phyloP scores from a whole-genome alignment of 1,140 invertebrate species.

The Drosophila eugracilis region DNA sequence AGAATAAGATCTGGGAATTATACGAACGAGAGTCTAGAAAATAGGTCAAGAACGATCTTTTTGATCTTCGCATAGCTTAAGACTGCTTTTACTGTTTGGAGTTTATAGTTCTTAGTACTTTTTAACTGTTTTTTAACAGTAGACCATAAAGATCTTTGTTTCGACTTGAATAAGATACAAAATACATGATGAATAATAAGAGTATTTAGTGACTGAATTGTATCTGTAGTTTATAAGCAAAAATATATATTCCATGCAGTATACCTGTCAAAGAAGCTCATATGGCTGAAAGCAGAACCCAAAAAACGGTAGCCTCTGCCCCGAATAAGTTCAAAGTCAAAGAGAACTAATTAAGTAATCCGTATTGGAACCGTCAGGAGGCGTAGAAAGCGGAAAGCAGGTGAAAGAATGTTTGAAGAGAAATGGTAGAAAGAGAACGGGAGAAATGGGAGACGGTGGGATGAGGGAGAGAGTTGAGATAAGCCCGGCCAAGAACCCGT shows the following conservation, averaged over 20 bases:
- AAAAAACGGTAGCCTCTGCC: not conserved
- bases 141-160: not conserved
- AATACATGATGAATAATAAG: not conserved
- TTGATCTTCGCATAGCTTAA: not conserved
- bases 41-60: not conserved
- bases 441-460: conserved; percentile 23
- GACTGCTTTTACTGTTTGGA: not conserved
- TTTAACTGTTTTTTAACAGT: not conserved
- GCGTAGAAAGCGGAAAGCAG: conserved; percentile 39
- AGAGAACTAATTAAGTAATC: conserved; percentile 57
- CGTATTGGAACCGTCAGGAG: conserved; percentile 41
- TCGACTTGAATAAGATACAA: not conserved
- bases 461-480: conserved; percentile 7
- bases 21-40: not conserved
- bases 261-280: not conserved
- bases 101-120: too few relatives aligned
- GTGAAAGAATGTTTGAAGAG: conserved; percentile 43
- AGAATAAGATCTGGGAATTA: not conserved
- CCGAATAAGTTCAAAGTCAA: conserved; percentile 57
- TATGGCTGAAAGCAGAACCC: conserved; percentile 8
- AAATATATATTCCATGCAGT: not conserved
- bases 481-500: conserved; percentile 56
- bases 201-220: not conserved
- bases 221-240: not conserved
- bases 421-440: conserved; percentile 10